Base-by-base conservation (phyloP, 2,888 invertebrate genomes). In the Acanthacorydalis orientalis region DNA sequence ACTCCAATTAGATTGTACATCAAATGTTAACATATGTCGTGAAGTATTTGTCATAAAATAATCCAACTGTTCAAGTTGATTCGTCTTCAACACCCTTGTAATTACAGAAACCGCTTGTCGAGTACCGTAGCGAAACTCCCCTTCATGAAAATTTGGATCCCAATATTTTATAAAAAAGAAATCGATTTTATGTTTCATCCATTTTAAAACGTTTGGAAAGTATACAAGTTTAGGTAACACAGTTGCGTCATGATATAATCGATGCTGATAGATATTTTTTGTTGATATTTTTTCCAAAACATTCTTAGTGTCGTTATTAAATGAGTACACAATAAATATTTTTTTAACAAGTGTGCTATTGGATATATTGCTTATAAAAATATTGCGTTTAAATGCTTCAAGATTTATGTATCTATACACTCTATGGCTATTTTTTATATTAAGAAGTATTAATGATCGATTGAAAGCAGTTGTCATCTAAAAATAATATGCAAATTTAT, bases 81-180 rank as follows among this genome's bases (percentile, higher is more conserved):
- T 42, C n/a, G 34, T n/a, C 9, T 35, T 31, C 31, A 47, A 12
- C n/a, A 43, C 12, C 23, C 42, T 42, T 6, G 47, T 47, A 7
- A 47, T 31, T 40, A 12, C n/a, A n/a, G 42, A 47, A 10, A 47
- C 37, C 34, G 47, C 47, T 31, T 47, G 33, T 14, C 31, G 37
- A 10, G 47, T 43, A 23, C 47, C 47, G 31, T 33, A 47, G n/a
- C 47, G 32, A 35, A 47, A 47, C 16, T 11, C 42, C 3, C 47
- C 47, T 42, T 47, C 47, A 7, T 16, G 15, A 34, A 47, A 47
- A 12, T 42, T 39, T 4, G 47, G 43, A 37, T 47, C 47, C 47
- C 47, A 47, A 14, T 43, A 34, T 16, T 15, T 35, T 12, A 47
- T 16, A 10, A 43, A 23, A 31, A 31, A 43, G 32, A 47, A 47